phyloP scores from a whole-genome alignment of 2,113 vertebrate genomes.

The Chloropsis hardwickii region DNA sequence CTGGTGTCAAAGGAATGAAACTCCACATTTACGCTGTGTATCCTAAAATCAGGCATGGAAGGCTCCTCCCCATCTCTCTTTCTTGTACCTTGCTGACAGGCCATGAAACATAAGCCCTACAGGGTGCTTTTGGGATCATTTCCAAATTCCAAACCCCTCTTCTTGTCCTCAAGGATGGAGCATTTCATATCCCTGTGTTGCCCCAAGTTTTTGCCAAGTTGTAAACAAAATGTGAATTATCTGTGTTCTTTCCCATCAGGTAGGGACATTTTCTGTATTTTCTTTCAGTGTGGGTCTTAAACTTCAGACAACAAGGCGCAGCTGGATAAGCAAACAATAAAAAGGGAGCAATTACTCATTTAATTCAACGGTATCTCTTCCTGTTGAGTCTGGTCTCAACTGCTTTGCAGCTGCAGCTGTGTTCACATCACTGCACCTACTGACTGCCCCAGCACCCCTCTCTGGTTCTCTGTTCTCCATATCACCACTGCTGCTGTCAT shows the following conservation, averaged over 20 bases:
- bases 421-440: not conserved
- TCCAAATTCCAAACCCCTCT: not conserved
- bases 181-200: not conserved
- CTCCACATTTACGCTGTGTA: not conserved
- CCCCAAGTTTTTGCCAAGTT: not conserved
- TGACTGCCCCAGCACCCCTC: not conserved
- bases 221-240: not conserved
- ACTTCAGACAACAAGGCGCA: not conserved
- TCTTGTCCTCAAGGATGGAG: not conserved
- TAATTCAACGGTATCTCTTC: not conserved
- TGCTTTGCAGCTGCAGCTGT: not conserved
- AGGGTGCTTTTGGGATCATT: not conserved
- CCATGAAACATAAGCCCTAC: not conserved
- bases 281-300: not conserved
- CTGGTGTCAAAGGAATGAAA: not conserved
- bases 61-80: not conserved
- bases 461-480: fast-evolving
- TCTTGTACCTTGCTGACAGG: not conserved
- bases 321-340: not conserved
- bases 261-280: not conserved
- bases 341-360: not conserved
- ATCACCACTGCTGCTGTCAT: not conserved
- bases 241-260: not conserved
- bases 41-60: not conserved
- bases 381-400: not conserved